These are phyloP conservation scores for Spheniscus mendiculus DNA, from an alignment of 2,113 vertebrate genomes.

Conservation along the genomic window DNA sequence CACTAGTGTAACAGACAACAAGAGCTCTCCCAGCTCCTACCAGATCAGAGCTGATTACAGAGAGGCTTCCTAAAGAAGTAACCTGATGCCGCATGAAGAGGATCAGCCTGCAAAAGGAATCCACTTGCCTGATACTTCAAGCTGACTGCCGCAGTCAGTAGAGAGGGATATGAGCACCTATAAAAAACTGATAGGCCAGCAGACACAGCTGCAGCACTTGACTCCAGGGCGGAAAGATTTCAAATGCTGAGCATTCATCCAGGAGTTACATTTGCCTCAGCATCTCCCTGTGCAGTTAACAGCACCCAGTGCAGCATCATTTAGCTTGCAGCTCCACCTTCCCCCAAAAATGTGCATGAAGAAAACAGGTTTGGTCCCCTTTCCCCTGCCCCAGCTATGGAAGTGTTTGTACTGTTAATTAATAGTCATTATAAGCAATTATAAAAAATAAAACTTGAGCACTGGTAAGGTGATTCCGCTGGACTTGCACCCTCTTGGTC, in stretches of 20 bases:
- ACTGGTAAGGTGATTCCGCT: not conserved
- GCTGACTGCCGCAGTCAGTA: not conserved
- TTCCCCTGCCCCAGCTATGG: not conserved
- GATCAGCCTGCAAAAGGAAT: not conserved
- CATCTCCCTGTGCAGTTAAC: not conserved
- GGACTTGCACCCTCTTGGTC: not conserved
- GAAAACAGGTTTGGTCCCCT: conserved; percentile 40
- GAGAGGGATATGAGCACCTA: not conserved
- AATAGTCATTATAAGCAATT: conserved; percentile 18
- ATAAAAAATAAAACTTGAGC: not conserved
- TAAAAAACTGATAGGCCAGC: not conserved
- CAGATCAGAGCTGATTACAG: not conserved
- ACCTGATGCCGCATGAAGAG: not conserved
- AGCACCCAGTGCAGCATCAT: not conserved
- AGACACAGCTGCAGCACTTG: not conserved
- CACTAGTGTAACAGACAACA: rapidly evolving
- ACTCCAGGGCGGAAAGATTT: not conserved
- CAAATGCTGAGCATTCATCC: not conserved
- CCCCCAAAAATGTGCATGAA: not conserved
- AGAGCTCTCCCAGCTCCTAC: not conserved
- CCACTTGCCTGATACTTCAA: not conserved
- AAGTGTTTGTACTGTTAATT: not conserved
- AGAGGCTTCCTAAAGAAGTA: not conserved
- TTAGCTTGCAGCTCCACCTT: not conserved
- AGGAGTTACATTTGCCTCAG: not conserved